Percentiles rank a stretch among this genome's conserved stretches.
Conservation (phyloP, 1,140 invertebrate genomes). For the Drosophila subpulchrella region DNA sequence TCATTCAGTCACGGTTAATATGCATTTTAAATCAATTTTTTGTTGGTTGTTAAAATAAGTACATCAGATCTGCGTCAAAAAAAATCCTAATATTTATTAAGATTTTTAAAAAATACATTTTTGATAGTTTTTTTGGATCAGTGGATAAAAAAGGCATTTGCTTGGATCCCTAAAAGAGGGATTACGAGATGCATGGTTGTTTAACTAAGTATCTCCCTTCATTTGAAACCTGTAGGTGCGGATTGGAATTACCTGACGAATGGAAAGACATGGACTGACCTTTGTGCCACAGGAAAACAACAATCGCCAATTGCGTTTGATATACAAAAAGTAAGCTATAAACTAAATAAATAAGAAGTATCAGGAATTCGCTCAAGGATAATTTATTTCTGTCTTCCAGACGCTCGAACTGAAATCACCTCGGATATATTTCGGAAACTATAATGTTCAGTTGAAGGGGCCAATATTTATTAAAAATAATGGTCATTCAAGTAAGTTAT, state of each 20-base stretch:
- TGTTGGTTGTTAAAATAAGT: neutral
- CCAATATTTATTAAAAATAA: slow-evolving; percentile 87
- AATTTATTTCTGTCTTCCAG: slow-evolving; percentile 63
- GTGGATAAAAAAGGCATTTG: too few species aligned
- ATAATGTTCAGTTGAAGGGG: slow-evolving; percentile 86
- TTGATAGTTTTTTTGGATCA: too few species aligned
- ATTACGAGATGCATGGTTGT: too few species aligned
- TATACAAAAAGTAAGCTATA: neutral
- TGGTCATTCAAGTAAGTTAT: slow-evolving; percentile 87
- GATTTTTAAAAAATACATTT: too few species aligned
- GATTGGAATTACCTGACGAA: neutral
- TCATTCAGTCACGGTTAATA: neutral
- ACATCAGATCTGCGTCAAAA: too few species aligned
- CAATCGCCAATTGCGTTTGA: neutral
- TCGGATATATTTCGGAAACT: slow-evolving; percentile 88
- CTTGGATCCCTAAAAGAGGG: too few species aligned
- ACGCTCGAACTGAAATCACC: slow-evolving; percentile 87
- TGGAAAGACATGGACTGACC: neutral
- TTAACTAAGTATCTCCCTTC: neutral
- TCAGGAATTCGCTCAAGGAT: neutral
- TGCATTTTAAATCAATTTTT: slow-evolving; percentile 1
- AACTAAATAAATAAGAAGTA: neutral
- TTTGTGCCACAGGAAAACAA: neutral
- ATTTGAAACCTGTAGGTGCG: neutral
- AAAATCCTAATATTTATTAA: too few species aligned